Percentiles rank a stretch among this genome's conserved stretches.
These are phyloP conservation scores for Xiphophorus hellerii DNA, from an alignment of 2,113 vertebrate genomes.

Conservation along the genomic window DNA sequence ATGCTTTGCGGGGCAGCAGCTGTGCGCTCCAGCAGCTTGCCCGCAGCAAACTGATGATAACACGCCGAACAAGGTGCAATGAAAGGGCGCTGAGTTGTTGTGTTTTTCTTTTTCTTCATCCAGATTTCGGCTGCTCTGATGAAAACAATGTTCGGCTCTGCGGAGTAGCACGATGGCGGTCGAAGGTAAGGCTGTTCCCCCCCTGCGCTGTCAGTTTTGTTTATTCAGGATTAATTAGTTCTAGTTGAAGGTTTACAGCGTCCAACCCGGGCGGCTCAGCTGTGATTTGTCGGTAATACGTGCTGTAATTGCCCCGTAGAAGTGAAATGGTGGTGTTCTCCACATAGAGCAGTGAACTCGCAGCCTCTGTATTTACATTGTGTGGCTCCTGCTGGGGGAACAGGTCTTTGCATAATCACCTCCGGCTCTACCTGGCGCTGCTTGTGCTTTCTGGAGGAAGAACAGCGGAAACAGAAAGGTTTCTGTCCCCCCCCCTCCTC, in stretches of 20 bases:
- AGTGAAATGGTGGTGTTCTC: conserved; percentile 1
- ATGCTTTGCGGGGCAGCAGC: conserved; percentile 64
- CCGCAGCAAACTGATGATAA: conserved; percentile 78
- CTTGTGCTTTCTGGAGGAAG: conserved; percentile 18
- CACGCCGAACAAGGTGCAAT: conserved; percentile 64
- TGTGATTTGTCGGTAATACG: conserved; percentile 40
- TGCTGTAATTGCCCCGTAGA: conserved; percentile 1
- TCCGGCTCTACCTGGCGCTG: neutral
- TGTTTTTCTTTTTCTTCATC: neutral
- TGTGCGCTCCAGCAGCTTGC: conserved; percentile 63
- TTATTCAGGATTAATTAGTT: conserved; percentile 2
- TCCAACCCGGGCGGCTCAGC: conserved; percentile 35
- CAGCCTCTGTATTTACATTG: conserved; percentile 35
- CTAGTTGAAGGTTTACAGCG: conserved; percentile 7
- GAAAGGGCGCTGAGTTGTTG: conserved; percentile 58
- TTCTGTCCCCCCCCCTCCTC: too few species aligned
- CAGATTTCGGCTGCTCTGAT: conserved; percentile 18
- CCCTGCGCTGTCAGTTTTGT: neutral
- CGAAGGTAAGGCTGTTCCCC: conserved; percentile 73
- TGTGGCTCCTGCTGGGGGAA: conserved; percentile 43
- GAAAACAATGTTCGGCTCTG: conserved; percentile 67
- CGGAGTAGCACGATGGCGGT: conserved; percentile 79
- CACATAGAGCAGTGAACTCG: conserved; percentile 10
- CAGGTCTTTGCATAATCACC: conserved; percentile 51
- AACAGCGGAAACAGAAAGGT: neutral